phyloP scores from a whole-genome alignment of 2,797 vertebrate genomes.

The Phoeniculus purpureus region DNA sequence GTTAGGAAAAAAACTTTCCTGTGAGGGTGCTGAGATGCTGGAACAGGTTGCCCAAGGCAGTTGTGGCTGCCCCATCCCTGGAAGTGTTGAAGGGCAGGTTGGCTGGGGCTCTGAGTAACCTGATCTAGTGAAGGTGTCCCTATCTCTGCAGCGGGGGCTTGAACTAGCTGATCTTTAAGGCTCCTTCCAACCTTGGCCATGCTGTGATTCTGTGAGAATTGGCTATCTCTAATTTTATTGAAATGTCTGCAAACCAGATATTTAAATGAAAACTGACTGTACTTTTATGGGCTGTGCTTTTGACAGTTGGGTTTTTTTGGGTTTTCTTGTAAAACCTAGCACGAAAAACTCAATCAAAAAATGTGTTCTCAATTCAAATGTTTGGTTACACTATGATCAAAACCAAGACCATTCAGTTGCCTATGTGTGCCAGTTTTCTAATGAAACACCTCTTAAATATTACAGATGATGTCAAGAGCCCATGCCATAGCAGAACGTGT shows the following conservation, averaged over 20 bases:
- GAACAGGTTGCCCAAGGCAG: too few species aligned
- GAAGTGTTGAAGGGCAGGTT: too few species aligned
- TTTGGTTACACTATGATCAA: not conserved
- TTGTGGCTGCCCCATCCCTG: too few species aligned
- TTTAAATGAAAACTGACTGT: not conserved
- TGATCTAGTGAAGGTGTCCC: too few species aligned
- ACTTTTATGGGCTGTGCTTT: not conserved
- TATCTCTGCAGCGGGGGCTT: too few species aligned
- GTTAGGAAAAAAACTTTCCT: too few species aligned
- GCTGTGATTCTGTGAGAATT: not conserved
- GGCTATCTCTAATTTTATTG: not conserved
- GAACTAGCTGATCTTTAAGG: too few species aligned
- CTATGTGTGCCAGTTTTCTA: not conserved
- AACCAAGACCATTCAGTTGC: not conserved
- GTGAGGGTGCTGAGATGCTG: too few species aligned
- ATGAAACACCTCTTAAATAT: not conserved
- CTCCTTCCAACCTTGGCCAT: too few species aligned
- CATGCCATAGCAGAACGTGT: not conserved
- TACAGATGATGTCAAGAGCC: not conserved
- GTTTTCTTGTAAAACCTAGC: not conserved
- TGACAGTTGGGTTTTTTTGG: not conserved
- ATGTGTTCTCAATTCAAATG: not conserved
- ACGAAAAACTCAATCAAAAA: not conserved
- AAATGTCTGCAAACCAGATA: not conserved
- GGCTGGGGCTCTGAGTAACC: too few species aligned